phyloP scores from a whole-genome alignment of 2,888 invertebrate species.

The Ommatoiulus sabulosus region DNA sequence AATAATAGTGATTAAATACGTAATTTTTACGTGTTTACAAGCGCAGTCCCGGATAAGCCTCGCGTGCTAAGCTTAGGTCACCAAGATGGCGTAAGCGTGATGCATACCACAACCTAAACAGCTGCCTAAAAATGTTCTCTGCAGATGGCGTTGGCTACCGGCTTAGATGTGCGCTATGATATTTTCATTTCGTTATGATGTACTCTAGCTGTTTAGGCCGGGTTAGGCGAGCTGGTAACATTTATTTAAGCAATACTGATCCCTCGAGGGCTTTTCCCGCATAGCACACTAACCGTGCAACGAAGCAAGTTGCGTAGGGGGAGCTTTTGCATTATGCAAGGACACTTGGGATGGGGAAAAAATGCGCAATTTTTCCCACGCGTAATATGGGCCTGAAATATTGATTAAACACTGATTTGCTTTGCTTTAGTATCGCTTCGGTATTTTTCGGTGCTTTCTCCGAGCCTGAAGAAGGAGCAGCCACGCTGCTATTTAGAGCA shows the following conservation, averaged over 20 bases:
- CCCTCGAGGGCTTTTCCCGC: not conserved
- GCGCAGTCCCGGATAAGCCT: no score
- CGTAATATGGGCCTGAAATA: constrained; percentile 29
- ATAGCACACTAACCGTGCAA: not conserved
- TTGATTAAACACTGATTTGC: constrained; percentile 39
- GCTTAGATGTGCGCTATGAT: not conserved
- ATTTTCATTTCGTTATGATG: not conserved
- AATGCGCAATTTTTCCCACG: constrained; percentile 36
- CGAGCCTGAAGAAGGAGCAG: not conserved
- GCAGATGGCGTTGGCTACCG: not conserved
- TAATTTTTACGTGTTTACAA: no score
- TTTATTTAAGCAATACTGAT: not conserved
- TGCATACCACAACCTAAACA: not conserved
- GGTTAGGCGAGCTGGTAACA: not conserved
- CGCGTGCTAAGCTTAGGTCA: no score
- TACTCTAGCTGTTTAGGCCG: not conserved
- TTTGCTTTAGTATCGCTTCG: not conserved
- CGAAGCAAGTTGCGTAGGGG: not conserved
- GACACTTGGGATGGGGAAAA: not conserved
- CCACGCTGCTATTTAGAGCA: not conserved
- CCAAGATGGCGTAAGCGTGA: no score
- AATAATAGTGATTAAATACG: no score
- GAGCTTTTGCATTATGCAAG: constrained; percentile 32
- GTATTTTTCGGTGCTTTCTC: not conserved
- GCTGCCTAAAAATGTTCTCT: not conserved